phyloP scores from a whole-genome alignment of 2,888 invertebrate species.

The Allacma fusca region DNA sequence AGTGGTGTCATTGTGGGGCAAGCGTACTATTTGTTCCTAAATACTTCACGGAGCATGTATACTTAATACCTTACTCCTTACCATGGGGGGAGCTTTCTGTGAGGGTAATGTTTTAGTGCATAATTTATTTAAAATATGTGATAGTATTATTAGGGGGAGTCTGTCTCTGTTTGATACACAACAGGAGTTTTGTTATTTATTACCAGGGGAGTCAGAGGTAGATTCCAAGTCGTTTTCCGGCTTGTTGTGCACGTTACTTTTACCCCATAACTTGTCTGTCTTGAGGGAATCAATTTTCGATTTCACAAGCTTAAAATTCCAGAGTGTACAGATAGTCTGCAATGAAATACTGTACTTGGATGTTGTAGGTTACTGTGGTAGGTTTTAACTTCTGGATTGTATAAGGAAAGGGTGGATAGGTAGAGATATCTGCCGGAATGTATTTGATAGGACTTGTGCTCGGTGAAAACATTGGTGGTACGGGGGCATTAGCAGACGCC shows the following conservation, averaged over 20 bases:
- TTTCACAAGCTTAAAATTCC: constrained; percentile 24
- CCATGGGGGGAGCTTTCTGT: not conserved
- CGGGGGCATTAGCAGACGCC: not conserved
- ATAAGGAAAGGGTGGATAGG: too few species aligned
- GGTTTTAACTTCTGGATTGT: too few species aligned
- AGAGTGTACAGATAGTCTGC: not conserved
- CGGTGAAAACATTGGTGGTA: too few species aligned
- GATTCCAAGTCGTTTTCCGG: constrained; percentile 59
- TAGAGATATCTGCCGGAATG: too few species aligned
- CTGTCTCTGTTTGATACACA: constrained; percentile 44
- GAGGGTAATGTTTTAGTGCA: constrained; percentile 29
- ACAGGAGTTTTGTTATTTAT: constrained; percentile 62
- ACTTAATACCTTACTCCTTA: not conserved
- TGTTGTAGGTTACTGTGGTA: too few species aligned
- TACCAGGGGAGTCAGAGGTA: constrained; percentile 62
- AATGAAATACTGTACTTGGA: not conserved
- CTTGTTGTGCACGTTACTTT: constrained; percentile 26
- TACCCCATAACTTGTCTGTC: not conserved
- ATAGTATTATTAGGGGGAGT: constrained; percentile 44
- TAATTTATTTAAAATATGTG: constrained; percentile 44
- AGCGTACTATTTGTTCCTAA: not conserved
- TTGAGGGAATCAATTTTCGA: constrained; percentile 34
- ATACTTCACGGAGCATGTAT: not conserved
- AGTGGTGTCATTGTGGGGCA: not conserved
- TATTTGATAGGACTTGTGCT: not conserved